These are phyloP conservation scores for Hirtodrosophila confusa DNA, from an alignment of 2,888 invertebrate genomes.

Conservation along the genomic window DNA sequence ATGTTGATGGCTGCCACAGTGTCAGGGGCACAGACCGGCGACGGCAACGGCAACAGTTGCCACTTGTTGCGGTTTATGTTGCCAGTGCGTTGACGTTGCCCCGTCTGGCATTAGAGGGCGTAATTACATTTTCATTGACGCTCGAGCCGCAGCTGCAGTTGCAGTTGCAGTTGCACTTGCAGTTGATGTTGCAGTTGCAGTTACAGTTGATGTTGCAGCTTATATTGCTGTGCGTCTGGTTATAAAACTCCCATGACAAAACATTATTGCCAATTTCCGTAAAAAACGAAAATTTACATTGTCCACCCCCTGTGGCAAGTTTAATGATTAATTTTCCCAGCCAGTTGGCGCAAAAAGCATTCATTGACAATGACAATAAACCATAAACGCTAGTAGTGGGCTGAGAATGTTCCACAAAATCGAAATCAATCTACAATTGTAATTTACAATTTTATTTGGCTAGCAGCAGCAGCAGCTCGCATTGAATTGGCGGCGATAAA, in stretches of 20 bases:
- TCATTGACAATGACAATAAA: slow-evolving; percentile 49
- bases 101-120: slow-evolving; percentile 69
- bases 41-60: slow-evolving; percentile 25
- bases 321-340: slow-evolving; percentile 78
- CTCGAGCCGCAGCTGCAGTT: slow-evolving; percentile 33
- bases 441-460: slow-evolving; percentile 70
- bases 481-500: slow-evolving; percentile 63
- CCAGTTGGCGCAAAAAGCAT: slow-evolving; percentile 37
- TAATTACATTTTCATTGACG: slow-evolving; percentile 75
- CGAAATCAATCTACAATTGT: slow-evolving; percentile 74
- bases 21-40: slow-evolving; percentile 67
- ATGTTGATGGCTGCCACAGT: slow-evolving; percentile 68
- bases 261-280: slow-evolving; percentile 67
- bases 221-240: slow-evolving; percentile 31
- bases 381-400: slow-evolving; percentile 39
- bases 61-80: slow-evolving; percentile 45
- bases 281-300: slow-evolving; percentile 49
- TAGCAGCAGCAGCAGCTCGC: slow-evolving; percentile 43
- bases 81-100: slow-evolving; percentile 19
- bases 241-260: slow-evolving; percentile 60
- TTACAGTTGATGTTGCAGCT: slow-evolving; percentile 28
- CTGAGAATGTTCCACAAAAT: slow-evolving; percentile 46
- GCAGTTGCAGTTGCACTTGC: slow-evolving; percentile 4
- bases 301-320: slow-evolving; percentile 52
- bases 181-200: slow-evolving; percentile 1